Conservation (phyloP, 2,113 vertebrate genomes). For the Narcine bancroftii region DNA sequence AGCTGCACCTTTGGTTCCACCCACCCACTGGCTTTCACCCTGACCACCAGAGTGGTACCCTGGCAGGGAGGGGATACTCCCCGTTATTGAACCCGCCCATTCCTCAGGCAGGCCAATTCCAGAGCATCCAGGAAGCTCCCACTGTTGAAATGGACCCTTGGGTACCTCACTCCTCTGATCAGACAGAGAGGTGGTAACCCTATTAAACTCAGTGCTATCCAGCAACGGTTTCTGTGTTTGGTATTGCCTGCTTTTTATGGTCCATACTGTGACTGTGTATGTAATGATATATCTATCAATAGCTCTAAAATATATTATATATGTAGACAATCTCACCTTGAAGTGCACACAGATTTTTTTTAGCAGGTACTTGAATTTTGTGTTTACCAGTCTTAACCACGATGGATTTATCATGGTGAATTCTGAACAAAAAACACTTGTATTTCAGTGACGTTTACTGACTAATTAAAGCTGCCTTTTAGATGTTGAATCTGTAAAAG, state of each 20-base stretch:
- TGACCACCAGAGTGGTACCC: not conserved
- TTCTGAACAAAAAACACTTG: not conserved
- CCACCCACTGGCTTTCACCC: not conserved
- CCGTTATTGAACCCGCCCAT: not conserved
- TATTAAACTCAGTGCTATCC: not conserved
- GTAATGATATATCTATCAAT: not conserved
- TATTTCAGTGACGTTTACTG: not conserved
- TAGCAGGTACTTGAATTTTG: not conserved
- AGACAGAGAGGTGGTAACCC: not conserved
- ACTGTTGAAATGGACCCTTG: too few relatives aligned
- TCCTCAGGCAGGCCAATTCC: too few relatives aligned
- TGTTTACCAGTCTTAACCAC: not conserved
- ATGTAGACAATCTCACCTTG: not conserved
- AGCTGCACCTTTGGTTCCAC: not conserved
- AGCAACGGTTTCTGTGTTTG: not conserved
- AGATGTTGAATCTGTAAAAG: not conserved
- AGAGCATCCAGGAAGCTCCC: not conserved
- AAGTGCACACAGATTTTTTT: not conserved
- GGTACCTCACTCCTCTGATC: not conserved
- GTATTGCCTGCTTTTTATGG: slow-evolving; percentile 24
- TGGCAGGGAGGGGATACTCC: not conserved
- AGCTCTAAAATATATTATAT: not conserved
- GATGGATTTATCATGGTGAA: not conserved
- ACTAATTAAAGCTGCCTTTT: not conserved
- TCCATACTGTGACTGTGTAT: slow-evolving; percentile 36